Evolutionary conservation across 2,888 invertebrate species (phyloP), one percentile per base, ranked within the genome.

Genomic region (Lepidocyrtinus sp.): DNA sequence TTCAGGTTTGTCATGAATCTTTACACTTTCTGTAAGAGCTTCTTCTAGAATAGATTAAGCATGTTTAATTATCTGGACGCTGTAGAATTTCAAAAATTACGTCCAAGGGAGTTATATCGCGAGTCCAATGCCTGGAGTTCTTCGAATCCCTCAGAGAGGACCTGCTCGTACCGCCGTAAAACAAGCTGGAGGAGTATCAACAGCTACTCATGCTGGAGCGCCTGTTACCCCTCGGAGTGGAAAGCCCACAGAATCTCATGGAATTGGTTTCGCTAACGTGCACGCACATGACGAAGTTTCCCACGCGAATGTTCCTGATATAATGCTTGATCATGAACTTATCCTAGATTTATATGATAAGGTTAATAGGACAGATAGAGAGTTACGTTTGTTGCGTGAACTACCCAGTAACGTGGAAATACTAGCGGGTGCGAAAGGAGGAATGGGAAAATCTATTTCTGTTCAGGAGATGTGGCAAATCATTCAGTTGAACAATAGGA

Each of bases 391-490:
- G 0, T 63, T 91, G n/a, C 89, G 90, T 77, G 87, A 88, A 9
- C 87, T 91, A 25, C 89, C 90, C 1, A 88, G 87, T 0, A 90
- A 90, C 83, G 82, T 88, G 0, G 89, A 89, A 2, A 87, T 91
- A 27, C 87, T 90, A 1, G 89, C 89, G 25, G 89, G 89, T 27
- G 85, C 89, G 1, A 89, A 77, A 21, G 62, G 67, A 17, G 36
- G 36, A 36, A 1, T 36, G 2, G 74, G 67, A 2, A 55, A 25
- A 17, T 45, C 26, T 24, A 78, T 78, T 71, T 68, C 73, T n/a
- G 82, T 92, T 22, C 90, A 91, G 15, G 93, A 93, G 76, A 91
- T 93, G 91, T 93, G 92, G 91, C 92, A 92, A 82, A 90, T 91
- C 19, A 88, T 93, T 73, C 92, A 91, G 83, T 89, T 93, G 0